Evolutionary conservation across 2,888 invertebrate genomes (phyloP), one percentile per base, ranked within the genome.

Genomic region (Vanessa cardui): DNA sequence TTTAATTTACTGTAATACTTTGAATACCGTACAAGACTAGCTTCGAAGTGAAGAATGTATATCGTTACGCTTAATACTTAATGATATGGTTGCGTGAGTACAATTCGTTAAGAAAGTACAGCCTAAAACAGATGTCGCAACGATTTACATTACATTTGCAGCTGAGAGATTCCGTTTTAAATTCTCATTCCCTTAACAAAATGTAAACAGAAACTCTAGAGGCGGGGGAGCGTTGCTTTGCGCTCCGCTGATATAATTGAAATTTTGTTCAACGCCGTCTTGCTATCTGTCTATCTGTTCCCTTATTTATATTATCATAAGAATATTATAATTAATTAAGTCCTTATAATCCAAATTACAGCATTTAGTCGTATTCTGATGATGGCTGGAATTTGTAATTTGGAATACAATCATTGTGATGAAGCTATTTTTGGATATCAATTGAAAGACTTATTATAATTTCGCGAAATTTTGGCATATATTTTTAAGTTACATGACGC

Each of bases 141-240:
- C 78, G 77, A 87, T 86, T 88, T 85, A 71, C 71, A 73, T 73
- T 68, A 87, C 83, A 85, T 88, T 88, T 85, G 84, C 82, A 82
- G 82, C 84, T 83, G 84, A 86, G 86, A 87, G 87, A 86, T 84
- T 86, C 84, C 81, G 80, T 84, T 85, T 89, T 84, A 89, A 90
- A 89, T 86, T 88, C 87, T 84, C 88, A 88, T 88, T 88, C 81
- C 83, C 83, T 84, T 87, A 89, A 88, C 87, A 87, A 87, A 90
- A 88, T 88, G 87, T 88, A 89, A 90, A 89, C 87, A 89, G 83
- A 83, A 86, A 70, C 79, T 86, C 83, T 77, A 76, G 78, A 80
- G 77, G 72, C 73, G 64, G 60, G 52, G 52, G 74, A 83, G 74
- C 78, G 77, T 78, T 80, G 75, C 74, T 78, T 73, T 75, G 76